phyloP scores from a whole-genome alignment of 2,113 vertebrate genomes.

The Paramormyrops kingsleyae region DNA sequence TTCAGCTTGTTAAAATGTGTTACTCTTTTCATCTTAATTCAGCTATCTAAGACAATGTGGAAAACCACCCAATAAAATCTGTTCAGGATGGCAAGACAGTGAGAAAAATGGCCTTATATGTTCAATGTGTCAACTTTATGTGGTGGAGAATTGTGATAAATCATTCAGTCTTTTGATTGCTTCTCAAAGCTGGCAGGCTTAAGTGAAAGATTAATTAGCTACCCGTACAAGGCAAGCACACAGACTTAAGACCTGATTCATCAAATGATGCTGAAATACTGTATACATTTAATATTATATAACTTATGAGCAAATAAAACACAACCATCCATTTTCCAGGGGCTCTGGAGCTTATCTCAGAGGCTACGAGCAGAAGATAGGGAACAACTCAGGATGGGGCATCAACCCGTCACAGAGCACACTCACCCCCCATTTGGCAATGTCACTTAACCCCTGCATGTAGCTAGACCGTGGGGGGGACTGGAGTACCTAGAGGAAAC shows the following conservation, averaged over 20 bases:
- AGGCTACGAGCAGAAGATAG: background rate
- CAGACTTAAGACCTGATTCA: constrained; percentile 17
- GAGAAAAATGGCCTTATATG: constrained; percentile 16
- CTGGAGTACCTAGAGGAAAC: background rate
- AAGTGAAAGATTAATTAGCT: constrained; percentile 19
- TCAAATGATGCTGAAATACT: background rate
- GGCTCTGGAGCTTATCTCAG: background rate
- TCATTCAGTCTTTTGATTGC: constrained; percentile 21
- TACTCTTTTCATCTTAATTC: background rate
- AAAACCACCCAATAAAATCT: background rate
- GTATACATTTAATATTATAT: constrained; percentile 7
- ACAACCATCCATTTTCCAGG: background rate
- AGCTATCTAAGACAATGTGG: background rate
- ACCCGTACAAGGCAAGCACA: background rate
- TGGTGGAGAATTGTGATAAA: constrained; percentile 15
- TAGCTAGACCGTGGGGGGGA: background rate
- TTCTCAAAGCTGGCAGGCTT: constrained; percentile 16
- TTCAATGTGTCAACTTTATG: constrained; percentile 19
- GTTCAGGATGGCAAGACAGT: background rate
- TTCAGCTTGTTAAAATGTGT: background rate
- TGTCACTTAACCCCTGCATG: background rate
- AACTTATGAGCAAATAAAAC: background rate
- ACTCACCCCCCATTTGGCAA: background rate
- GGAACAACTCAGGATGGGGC: background rate
- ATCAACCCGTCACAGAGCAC: background rate